Evolutionary conservation across 2,113 vertebrate species (phyloP).

Genomic region (Psammodynastes pulverulentus): DNA sequence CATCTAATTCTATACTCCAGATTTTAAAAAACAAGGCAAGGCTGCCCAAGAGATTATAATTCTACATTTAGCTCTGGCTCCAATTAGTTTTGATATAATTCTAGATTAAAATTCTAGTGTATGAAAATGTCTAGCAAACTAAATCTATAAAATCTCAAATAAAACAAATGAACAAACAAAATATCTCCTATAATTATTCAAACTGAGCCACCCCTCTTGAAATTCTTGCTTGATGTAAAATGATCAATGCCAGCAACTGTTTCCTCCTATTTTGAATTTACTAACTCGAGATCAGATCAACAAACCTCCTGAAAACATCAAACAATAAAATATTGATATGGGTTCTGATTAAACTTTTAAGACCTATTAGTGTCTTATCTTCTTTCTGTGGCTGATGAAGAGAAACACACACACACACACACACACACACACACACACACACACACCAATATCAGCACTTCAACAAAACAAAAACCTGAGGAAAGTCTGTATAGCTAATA

Average conservation of each 20-base stretch:
- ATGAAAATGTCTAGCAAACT: background rate
- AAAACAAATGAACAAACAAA: no score
- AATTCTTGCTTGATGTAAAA: background rate
- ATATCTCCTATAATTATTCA: background rate
- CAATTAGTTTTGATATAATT: background rate
- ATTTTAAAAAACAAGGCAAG: background rate
- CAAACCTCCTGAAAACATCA: background rate
- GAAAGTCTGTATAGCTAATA: background rate
- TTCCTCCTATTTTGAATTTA: background rate
- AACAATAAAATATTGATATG: background rate
- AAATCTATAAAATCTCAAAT: background rate
- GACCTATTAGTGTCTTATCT: background rate
- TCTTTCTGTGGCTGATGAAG: background rate
- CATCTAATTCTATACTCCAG: background rate
- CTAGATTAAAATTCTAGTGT: background rate
- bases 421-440: background rate
- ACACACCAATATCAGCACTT: no score
- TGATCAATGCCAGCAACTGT: background rate
- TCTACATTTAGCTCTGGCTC: background rate
- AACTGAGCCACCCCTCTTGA: background rate
- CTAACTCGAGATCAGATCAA: background rate
- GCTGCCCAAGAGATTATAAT: background rate
- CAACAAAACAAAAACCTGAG: background rate
- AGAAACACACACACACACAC: background rate
- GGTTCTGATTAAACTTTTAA: background rate